Conservation (phyloP, 2,113 vertebrate species). For the Syngnathus scovelli region DNA sequence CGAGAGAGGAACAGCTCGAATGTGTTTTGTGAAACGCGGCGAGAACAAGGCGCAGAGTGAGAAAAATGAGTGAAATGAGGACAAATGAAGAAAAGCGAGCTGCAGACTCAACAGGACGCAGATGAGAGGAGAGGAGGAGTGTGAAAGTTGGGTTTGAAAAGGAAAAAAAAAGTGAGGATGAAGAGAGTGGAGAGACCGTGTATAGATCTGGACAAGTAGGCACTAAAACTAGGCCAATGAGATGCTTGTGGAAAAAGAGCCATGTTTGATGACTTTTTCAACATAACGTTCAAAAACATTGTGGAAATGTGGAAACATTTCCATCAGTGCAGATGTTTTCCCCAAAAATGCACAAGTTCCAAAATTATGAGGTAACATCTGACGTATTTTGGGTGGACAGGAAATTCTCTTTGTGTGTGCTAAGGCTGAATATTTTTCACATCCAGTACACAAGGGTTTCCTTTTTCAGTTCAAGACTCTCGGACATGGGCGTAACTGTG, state of each 20-base stretch:
- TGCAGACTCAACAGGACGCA: conserved; percentile 22
- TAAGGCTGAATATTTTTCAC: background rate
- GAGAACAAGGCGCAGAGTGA: conserved; percentile 20
- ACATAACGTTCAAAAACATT: background rate
- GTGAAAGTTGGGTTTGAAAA: conserved; percentile 23
- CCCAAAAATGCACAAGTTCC: background rate
- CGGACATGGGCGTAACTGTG: no score
- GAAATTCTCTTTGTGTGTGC: background rate
- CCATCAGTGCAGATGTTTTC: background rate
- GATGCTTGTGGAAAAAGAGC: background rate
- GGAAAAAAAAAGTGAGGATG: background rate
- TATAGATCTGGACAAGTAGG: background rate
- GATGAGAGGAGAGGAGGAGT: conserved; percentile 19
- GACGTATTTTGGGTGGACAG: background rate
- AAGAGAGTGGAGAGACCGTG: background rate
- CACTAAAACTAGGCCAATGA: background rate
- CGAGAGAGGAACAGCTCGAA: conserved; percentile 34
- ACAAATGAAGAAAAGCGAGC: conserved; percentile 27
- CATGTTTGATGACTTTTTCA: background rate
- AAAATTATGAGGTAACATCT: conserved; percentile 1
- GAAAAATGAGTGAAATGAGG: conserved; percentile 39
- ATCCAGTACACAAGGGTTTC: background rate
- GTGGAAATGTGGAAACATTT: background rate
- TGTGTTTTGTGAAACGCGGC: conserved; percentile 28
- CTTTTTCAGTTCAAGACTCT: background rate